A percentile compares a stretch with the other conserved stretches of the same genome.
phyloP scores from a whole-genome alignment of 2,797 vertebrate genomes.

The Dromococcyx pavoninus region DNA sequence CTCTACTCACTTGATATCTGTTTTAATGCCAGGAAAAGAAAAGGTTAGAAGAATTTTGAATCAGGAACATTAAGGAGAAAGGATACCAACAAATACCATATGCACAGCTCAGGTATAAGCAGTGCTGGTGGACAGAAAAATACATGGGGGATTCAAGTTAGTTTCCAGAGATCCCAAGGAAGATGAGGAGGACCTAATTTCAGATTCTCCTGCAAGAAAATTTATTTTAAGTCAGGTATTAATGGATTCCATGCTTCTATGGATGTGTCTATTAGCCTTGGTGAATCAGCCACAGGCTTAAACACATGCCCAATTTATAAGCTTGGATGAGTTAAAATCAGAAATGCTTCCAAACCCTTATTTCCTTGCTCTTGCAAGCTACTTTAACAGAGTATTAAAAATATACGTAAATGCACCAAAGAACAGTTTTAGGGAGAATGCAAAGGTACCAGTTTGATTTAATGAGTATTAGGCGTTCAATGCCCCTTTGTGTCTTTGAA shows the following conservation, averaged over 20 bases:
- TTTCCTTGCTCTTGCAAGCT: background rate
- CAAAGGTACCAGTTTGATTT: background rate
- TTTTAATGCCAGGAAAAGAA: background rate
- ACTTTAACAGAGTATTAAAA: background rate
- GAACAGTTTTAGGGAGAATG: background rate
- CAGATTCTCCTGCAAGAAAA: background rate
- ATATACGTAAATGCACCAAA: background rate
- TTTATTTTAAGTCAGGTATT: background rate
- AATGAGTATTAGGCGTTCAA: background rate
- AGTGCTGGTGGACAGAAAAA: background rate
- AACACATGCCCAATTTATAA: background rate
- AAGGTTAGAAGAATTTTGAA: background rate
- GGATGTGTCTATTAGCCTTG: background rate
- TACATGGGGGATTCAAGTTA: background rate
- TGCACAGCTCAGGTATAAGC: background rate
- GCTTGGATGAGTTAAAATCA: background rate
- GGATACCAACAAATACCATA: background rate
- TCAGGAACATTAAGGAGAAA: background rate
- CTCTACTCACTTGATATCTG: background rate
- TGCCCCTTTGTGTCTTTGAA: background rate
- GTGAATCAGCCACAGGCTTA: background rate
- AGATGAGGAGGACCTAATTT: background rate
- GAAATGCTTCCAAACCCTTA: background rate
- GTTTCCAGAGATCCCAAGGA: background rate
- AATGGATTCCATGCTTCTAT: background rate